Conservation (phyloP, 1,140 invertebrate genomes). For the Spodoptera frugiperda region DNA sequence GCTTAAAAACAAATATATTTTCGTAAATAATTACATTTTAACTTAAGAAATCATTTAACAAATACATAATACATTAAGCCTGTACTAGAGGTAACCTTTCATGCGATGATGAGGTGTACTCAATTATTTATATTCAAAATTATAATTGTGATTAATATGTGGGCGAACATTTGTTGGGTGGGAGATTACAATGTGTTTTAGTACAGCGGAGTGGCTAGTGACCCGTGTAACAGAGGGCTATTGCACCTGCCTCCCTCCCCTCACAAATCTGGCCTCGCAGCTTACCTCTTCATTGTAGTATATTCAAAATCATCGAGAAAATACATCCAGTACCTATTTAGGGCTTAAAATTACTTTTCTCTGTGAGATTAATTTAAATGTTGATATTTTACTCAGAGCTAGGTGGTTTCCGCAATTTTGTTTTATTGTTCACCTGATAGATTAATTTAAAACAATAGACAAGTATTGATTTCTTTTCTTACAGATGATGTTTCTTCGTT, state of each 20-base stretch:
- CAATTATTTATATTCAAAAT: no score
- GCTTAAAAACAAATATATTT: no score
- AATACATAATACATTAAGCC: no score
- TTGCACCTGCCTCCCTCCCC: slow-evolving; percentile 74
- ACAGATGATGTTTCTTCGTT: no score
- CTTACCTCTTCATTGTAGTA: slow-evolving; percentile 69
- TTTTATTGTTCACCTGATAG: no score
- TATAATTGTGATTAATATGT: slow-evolving; percentile 36
- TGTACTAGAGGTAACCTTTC: no score
- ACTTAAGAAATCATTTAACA: no score
- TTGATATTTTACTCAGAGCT: not conserved
- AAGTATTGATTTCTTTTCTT: no score
- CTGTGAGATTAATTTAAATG: not conserved
- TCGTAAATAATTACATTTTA: no score
- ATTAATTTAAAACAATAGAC: no score
- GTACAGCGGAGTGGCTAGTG: slow-evolving; percentile 51
- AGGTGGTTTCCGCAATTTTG: no score
- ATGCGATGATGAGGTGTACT: no score
- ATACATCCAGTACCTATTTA: not conserved
- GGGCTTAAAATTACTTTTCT: not conserved
- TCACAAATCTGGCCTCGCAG: slow-evolving; percentile 80
- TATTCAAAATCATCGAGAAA: slow-evolving; percentile 41
- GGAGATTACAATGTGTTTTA: slow-evolving; percentile 49
- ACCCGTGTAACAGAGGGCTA: slow-evolving; percentile 70
- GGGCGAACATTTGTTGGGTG: slow-evolving; percentile 31